These are phyloP conservation scores for Phalacrocorax brasilianus DNA, from an alignment of 2,113 vertebrate species.

Conservation along the genomic window DNA sequence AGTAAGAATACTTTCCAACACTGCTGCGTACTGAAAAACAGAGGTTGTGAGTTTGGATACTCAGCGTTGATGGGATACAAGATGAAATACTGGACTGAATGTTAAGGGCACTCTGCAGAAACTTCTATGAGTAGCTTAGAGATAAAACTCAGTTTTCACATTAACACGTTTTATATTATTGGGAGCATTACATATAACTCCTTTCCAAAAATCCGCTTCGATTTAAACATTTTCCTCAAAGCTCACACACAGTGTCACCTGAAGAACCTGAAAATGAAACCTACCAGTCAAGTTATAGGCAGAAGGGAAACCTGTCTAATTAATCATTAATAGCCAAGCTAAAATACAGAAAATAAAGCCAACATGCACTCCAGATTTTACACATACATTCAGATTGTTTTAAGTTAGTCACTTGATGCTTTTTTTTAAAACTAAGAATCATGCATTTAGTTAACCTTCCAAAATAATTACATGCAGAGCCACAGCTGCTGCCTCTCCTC, in stretches of 20 bases:
- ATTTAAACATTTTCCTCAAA: not conserved
- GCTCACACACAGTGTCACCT: not conserved
- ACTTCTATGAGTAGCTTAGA: not conserved
- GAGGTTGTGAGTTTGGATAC: not conserved
- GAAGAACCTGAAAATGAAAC: conserved; percentile 36
- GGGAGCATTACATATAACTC: rapidly evolving
- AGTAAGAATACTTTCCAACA: not conserved
- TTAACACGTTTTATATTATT: not conserved
- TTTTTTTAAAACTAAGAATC: not conserved
- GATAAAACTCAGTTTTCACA: not conserved
- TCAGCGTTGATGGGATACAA: not conserved
- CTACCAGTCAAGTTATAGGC: not conserved
- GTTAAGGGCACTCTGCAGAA: not conserved
- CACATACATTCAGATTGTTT: not conserved
- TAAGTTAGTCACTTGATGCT: not conserved
- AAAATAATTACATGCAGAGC: not conserved
- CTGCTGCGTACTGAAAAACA: not conserved
- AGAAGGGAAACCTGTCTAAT: not conserved
- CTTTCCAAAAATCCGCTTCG: not conserved
- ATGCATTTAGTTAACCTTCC: not conserved
- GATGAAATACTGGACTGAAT: not conserved
- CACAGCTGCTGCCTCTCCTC: conserved; percentile 7
- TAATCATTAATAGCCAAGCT: not conserved
- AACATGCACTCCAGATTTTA: not conserved
- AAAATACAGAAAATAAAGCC: not conserved